A percentile compares a stretch with the other conserved stretches of the same genome.
phyloP scores from a whole-genome alignment of 2,888 invertebrate species.

The Agrilus biguttatus region DNA sequence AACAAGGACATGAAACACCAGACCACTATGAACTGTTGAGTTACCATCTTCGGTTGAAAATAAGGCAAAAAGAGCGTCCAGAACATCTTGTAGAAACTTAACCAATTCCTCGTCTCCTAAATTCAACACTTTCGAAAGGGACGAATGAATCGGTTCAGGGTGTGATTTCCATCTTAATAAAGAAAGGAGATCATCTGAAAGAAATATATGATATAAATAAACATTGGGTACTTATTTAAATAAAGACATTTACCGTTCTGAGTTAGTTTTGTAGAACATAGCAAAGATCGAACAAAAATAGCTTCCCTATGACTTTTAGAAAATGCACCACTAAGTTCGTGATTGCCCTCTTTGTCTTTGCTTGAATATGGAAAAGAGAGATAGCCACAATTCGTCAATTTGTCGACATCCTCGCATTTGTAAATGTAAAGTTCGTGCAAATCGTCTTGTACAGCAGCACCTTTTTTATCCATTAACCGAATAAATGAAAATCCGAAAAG shows the following conservation, averaged over 20 bases:
- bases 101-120: slow-evolving; percentile 85
- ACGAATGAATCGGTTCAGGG: slow-evolving; percentile 76
- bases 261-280: slow-evolving; percentile 93
- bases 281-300: slow-evolving; percentile 63
- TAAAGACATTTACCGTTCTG: slow-evolving; percentile 58
- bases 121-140: slow-evolving; percentile 63
- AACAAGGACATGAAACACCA: slow-evolving; percentile 84
- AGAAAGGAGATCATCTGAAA: slow-evolving; percentile 69
- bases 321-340: slow-evolving; percentile 42
- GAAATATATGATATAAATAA: background rate
- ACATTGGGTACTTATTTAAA: slow-evolving; percentile 1
- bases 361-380: slow-evolving; percentile 48
- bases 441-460: slow-evolving; percentile 78
- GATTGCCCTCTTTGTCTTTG: slow-evolving; percentile 46
- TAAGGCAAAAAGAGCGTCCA: slow-evolving; percentile 86
- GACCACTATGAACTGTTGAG: slow-evolving; percentile 74
- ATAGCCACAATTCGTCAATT: slow-evolving; percentile 51
- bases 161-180: slow-evolving; percentile 84
- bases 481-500: slow-evolving; percentile 85
- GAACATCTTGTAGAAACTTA: slow-evolving; percentile 86
- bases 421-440: slow-evolving; percentile 82
- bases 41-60: slow-evolving; percentile 89
- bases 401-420: slow-evolving; percentile 74
- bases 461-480: slow-evolving; percentile 79
- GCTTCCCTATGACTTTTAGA: slow-evolving; percentile 73